Evolutionary conservation across 2,888 invertebrate genomes (phyloP).

Genomic region (Mycalesis mineus): DNA sequence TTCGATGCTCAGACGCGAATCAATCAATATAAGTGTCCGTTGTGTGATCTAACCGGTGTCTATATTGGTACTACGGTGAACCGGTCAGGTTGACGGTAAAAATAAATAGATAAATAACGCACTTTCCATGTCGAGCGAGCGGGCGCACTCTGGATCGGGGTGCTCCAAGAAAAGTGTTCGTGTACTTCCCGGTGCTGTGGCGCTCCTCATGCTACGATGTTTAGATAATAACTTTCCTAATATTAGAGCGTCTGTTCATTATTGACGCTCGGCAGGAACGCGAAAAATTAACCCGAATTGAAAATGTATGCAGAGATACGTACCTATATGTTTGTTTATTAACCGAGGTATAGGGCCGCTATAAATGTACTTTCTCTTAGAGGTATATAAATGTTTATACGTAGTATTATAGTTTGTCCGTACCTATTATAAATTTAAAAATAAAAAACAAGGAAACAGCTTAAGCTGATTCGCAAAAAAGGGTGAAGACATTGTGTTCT

Average conservation of each 20-base stretch:
- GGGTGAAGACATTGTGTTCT: no score
- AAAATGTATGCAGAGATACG: no score
- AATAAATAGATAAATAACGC: conserved; percentile 66
- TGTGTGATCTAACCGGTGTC: conserved; percentile 65
- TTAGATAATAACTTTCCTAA: conserved; percentile 55
- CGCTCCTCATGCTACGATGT: conserved; percentile 57
- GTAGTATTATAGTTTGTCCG: no score
- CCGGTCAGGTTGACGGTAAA: conserved; percentile 56
- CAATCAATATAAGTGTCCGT: conserved; percentile 47
- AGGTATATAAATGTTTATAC: no score
- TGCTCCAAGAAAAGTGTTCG: conserved; percentile 60
- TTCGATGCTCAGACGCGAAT: conserved; percentile 50
- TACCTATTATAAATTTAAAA: no score
- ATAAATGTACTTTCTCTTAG: no score
- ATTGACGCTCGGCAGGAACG: conserved; percentile 10
- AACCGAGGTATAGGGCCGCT: no score
- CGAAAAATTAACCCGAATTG: conserved; percentile 8
- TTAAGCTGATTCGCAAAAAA: no score
- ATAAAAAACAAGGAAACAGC: no score
- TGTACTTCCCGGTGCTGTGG: conserved; percentile 41
- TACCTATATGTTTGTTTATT: no score
- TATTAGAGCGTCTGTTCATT: conserved; percentile 42
- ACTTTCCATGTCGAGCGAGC: conserved; percentile 66
- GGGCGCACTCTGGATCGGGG: conserved; percentile 55
- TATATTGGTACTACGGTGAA: conserved; percentile 65